Evolutionary conservation across 2,113 vertebrate genomes (phyloP).

Genomic region (Phalacrocorax pelagicus): DNA sequence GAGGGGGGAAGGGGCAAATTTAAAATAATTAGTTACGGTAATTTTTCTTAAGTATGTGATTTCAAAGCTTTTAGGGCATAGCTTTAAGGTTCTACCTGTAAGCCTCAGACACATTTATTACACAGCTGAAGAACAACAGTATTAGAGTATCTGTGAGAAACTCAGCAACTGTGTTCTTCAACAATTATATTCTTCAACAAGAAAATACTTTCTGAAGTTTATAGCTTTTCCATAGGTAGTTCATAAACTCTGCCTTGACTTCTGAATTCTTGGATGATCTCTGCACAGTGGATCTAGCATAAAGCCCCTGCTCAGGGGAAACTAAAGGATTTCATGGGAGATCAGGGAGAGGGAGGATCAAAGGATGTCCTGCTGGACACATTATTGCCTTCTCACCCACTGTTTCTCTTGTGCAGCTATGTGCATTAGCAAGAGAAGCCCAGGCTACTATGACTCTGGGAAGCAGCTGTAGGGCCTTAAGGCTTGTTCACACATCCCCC

Average conservation of each 20-base stretch:
- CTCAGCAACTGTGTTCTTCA: background rate
- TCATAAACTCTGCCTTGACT: background rate
- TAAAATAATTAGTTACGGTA: background rate
- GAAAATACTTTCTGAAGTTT: background rate
- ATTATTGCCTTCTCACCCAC: background rate
- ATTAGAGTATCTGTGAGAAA: background rate
- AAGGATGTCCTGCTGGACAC: background rate
- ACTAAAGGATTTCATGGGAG: background rate
- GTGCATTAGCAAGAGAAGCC: background rate
- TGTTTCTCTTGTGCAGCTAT: background rate
- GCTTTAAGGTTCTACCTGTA: background rate
- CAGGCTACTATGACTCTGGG: background rate
- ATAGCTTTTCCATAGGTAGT: background rate
- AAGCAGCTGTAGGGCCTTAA: constrained; percentile 10
- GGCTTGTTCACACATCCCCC: background rate
- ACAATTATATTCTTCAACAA: background rate
- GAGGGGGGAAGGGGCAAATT: rapidly evolving
- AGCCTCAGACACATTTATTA: background rate
- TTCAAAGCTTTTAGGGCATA: background rate
- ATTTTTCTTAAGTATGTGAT: background rate
- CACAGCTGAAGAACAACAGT: background rate
- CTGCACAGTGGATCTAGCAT: background rate
- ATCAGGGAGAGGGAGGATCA: background rate
- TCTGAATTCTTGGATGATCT: background rate
- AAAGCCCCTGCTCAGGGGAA: background rate